These are phyloP conservation scores for Salvelinus sp. DNA, from an alignment of 2,113 vertebrate species.

Conservation along the genomic window DNA sequence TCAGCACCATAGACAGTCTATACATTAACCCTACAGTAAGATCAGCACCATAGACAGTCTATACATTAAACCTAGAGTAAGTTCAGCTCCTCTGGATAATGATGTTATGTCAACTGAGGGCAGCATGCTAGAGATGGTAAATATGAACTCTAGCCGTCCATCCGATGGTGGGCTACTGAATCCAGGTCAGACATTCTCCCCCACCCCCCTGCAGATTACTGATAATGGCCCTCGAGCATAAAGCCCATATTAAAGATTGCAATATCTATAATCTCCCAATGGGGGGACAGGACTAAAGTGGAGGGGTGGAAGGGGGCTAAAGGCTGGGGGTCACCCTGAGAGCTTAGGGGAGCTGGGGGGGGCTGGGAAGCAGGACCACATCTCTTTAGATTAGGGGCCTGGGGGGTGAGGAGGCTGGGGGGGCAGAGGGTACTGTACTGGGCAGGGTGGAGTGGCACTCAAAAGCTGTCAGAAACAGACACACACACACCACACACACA, in stretches of 20 bases:
- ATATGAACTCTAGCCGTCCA: conserved; percentile 67
- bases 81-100: conserved; percentile 4
- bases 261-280: conserved; percentile 80
- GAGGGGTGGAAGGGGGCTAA: conserved; percentile 60
- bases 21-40: conserved; percentile 11
- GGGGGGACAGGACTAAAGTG: conserved; percentile 68
- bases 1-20: conserved; percentile 30
- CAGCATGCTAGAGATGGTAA: conserved; percentile 68
- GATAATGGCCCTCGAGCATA: conserved; percentile 77
- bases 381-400: conserved; percentile 66
- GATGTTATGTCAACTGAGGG: conserved; percentile 26
- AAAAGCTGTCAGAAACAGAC: too few relatives aligned
- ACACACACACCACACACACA: too few relatives aligned
- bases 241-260: conserved; percentile 80
- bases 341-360: conserved; percentile 57
- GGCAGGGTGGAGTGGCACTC: conserved; percentile 45
- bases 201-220: conserved; percentile 66
- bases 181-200: conserved; percentile 59
- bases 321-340: conserved; percentile 61
- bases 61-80: conserved; percentile 22
- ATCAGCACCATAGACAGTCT: too few relatives aligned
- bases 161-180: conserved; percentile 62
- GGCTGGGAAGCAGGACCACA: conserved; percentile 54
- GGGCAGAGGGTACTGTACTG: conserved; percentile 36
- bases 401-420: conserved; percentile 58